Evolutionary conservation across 2,797 vertebrate species (phyloP).

Genomic region (Scolopax rusticola): DNA sequence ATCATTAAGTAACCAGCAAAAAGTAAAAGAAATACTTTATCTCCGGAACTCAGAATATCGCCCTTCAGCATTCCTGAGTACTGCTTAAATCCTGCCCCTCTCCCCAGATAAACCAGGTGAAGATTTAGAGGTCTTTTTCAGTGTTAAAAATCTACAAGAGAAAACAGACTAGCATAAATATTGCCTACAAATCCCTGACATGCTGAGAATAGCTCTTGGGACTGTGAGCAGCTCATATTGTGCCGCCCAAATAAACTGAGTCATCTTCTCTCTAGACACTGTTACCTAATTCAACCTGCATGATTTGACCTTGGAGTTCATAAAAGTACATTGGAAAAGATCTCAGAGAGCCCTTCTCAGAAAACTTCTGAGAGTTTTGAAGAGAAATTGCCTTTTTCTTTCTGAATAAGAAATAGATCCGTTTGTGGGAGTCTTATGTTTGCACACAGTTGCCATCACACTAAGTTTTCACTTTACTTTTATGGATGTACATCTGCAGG

Average conservation of each 20-base stretch:
- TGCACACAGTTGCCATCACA: background rate
- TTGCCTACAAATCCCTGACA: background rate
- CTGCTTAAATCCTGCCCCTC: background rate
- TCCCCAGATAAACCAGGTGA: background rate
- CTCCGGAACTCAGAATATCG: background rate
- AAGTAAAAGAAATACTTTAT: background rate
- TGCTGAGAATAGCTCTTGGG: background rate
- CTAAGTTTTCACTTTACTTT: background rate
- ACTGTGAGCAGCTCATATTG: background rate
- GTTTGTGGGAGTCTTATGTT: background rate
- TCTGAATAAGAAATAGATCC: background rate
- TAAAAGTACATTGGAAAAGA: background rate
- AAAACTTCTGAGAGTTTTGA: background rate
- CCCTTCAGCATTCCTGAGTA: background rate
- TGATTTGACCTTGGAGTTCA: slow-evolving; percentile 51
- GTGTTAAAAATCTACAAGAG: background rate
- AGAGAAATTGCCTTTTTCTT: background rate
- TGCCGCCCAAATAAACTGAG: slow-evolving; percentile 49
- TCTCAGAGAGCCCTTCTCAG: background rate
- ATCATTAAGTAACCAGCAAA: background rate
- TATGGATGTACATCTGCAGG: background rate
- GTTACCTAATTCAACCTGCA: slow-evolving; percentile 39
- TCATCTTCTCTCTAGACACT: slow-evolving; percentile 51
- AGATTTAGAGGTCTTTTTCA: background rate
- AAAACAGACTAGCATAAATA: background rate